Percentiles rank a stretch among this genome's conserved stretches.
These are phyloP conservation scores for Lithophane semibrunnea DNA, from an alignment of 2,888 invertebrate genomes.

Conservation along the genomic window DNA sequence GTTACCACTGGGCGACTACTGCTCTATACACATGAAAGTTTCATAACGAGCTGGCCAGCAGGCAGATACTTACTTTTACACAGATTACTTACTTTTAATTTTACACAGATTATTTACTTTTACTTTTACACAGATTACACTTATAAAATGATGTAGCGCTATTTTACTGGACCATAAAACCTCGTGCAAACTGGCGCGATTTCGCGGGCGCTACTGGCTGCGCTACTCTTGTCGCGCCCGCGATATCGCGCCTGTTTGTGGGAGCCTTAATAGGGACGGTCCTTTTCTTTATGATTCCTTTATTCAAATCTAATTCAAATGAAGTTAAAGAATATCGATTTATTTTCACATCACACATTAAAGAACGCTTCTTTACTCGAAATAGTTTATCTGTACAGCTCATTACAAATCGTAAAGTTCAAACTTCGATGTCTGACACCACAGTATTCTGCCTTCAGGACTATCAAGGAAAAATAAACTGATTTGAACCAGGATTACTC, in stretches of 20 bases:
- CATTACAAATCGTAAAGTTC: not conserved
- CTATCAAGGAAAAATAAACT: conserved; percentile 1
- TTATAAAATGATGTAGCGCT: too few species aligned
- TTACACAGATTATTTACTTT: not conserved
- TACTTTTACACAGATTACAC: not conserved
- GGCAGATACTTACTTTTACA: not conserved
- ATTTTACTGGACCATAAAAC: too few species aligned
- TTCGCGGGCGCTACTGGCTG: too few species aligned
- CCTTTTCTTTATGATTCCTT: not conserved
- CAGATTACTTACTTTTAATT: too few species aligned
- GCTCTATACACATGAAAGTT: not conserved
- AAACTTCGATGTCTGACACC: conserved; percentile 3
- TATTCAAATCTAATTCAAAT: not conserved
- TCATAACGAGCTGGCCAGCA: not conserved
- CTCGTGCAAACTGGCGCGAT: too few species aligned
- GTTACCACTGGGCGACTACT: too few species aligned
- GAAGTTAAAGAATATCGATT: not conserved
- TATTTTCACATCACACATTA: not conserved
- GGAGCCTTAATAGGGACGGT: not conserved
- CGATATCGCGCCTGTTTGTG: too few species aligned
- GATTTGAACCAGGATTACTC: conserved; percentile 32
- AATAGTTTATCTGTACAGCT: not conserved
- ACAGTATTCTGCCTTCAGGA: not conserved
- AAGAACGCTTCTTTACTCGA: not conserved
- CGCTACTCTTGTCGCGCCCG: too few species aligned